Base-by-base conservation (phyloP, 2,797 vertebrate species). In the Acrossocheilus wenchowensis region DNA sequence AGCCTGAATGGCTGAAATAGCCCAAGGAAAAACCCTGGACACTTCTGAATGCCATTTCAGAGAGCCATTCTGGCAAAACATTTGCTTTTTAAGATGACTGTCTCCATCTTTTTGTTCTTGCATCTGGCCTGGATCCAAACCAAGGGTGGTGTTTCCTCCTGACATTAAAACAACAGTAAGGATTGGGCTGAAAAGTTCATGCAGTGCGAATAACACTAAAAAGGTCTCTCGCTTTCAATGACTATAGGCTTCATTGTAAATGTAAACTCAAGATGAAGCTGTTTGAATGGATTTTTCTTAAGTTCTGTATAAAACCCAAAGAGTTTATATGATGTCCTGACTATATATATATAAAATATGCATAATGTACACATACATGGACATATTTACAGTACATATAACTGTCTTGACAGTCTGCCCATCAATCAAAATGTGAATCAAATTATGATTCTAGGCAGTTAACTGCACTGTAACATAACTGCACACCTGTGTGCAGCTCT, bases 71-170 rank as follows among this genome's bases (percentile, higher is more conserved):
- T 34, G 48, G 39, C 12, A 17, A 10, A 82, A 62, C n/a, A 57
- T 30, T 71, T n/a, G 54, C 39, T 54, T 71, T 73, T 60, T 57
- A 60, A 39, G 21, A 21, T 41, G 12, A 39, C 8, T 5, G 30
- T 26, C 75, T 60, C 30, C 43, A 52, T 69, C 17, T 78, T 77
- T 71, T 75, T 66, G 77, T 57, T 81, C 74, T 64, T 68, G 74
- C 17, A 62, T 80, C 36, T 74, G 64, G 73, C 68, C 68, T 74
- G 26, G 26, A 73, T 72, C 57, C 79, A 87, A 85, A 85, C 81
- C 69, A 83, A 45, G 71, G 82, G 75, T 79, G 57, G 73, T 23
- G 75, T 86, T 89, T 88, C 50, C 72, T 48, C 26, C 75, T 73
- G 48, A 84, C 78, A 30, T 60, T 83, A 86, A 80, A 54, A 68